Percentiles rank a stretch among this genome's conserved stretches.
These are phyloP conservation scores for Cataglyphis cursor DNA, from an alignment of 2,888 invertebrate species.

Conservation along the genomic window DNA sequence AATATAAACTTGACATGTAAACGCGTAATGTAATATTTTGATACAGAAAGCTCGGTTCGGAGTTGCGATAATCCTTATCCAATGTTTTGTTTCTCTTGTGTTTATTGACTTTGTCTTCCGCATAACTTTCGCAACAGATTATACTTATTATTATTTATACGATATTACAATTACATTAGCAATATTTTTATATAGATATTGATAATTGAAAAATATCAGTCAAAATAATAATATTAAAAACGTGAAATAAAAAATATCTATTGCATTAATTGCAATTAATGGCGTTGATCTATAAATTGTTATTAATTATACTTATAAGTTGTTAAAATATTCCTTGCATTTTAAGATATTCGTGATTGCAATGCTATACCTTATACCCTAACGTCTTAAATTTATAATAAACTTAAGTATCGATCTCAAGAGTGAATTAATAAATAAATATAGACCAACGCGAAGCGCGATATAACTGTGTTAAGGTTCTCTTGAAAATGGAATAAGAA, in stretches of 20 bases:
- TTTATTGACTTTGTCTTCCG: background rate
- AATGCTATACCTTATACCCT: background rate
- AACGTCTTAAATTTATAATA: constrained; percentile 24
- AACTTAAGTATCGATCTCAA: constrained; percentile 30
- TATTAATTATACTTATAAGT: background rate
- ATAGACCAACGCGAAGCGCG: background rate
- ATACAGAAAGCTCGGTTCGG: background rate
- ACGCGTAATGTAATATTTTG: background rate
- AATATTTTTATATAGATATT: background rate
- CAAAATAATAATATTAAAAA: background rate
- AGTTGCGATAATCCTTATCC: background rate
- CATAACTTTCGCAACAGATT: background rate
- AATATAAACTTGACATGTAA: background rate
- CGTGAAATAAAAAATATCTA: background rate
- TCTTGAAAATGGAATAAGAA: background rate
- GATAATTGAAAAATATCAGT: background rate
- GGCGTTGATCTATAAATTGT: background rate
- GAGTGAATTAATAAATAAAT: constrained; percentile 34
- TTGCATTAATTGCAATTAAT: background rate
- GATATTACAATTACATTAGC: background rate
- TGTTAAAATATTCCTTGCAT: background rate
- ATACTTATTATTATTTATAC: background rate
- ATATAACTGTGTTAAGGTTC: background rate
- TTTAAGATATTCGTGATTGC: background rate
- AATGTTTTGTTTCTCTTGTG: background rate